A percentile compares a stretch with the other conserved stretches of the same genome.
Conservation (phyloP, 2,888 invertebrate genomes). For the Teinopalpus imperialis region DNA sequence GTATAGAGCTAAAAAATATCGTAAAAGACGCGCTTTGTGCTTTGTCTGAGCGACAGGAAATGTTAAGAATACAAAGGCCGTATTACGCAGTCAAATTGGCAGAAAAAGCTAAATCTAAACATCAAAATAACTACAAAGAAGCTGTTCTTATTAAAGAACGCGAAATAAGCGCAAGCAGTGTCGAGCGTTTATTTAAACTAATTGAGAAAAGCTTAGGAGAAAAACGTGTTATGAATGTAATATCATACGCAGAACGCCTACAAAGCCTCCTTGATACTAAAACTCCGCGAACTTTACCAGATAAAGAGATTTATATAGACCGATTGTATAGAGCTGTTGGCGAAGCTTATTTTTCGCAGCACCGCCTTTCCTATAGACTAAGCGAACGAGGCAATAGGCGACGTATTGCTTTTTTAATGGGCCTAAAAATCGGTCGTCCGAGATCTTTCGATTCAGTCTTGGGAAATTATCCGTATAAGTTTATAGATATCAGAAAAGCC, state of each 20-base stretch:
- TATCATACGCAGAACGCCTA: conserved; percentile 70
- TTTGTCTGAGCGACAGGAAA: conserved; percentile 65
- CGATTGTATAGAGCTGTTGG: conserved; percentile 68
- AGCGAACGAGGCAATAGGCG: conserved; percentile 71
- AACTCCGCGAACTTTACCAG: conserved; percentile 65
- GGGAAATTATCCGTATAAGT: conserved; percentile 71
- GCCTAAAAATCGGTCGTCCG: conserved; percentile 63
- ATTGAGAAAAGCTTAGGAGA: conserved; percentile 60
- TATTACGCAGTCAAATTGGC: conserved; percentile 69
- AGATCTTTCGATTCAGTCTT: conserved; percentile 74
- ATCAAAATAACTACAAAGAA: conserved; percentile 65
- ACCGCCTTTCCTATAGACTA: conserved; percentile 66
- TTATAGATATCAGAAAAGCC: conserved; percentile 63
- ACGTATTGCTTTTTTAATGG: conserved; percentile 72
- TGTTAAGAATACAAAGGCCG: conserved; percentile 68
- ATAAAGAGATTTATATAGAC: conserved; percentile 66
- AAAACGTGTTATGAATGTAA: conserved; percentile 62
- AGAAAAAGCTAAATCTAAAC: conserved; percentile 65
- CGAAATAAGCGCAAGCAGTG: conserved; percentile 59
- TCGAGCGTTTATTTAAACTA: conserved; percentile 58
- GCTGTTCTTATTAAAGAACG: conserved; percentile 58
- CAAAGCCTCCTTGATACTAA: conserved; percentile 67
- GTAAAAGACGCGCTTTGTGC: conserved; percentile 60
- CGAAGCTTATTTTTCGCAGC: conserved; percentile 65
- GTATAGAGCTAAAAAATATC: conserved; percentile 45